Conservation (phyloP, 2,113 vertebrate species). For the Rhegmatorhina hoffmannsi region DNA sequence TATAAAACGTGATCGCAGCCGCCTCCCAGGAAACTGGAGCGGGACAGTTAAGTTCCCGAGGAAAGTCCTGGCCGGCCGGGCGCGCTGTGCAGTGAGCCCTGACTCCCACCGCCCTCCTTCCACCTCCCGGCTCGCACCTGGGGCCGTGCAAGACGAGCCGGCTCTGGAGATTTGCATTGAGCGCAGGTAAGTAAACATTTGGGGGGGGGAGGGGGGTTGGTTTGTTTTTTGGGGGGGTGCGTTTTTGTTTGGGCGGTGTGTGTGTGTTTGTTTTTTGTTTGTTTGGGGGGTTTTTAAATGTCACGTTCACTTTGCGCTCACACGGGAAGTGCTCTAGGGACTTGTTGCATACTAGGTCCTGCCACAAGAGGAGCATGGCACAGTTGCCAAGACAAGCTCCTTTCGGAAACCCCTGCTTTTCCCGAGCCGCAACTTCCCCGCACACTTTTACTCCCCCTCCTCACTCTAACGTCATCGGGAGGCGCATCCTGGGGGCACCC, state of each 20-base stretch:
- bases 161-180: conserved; percentile 56
- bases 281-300: not conserved
- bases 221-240: not conserved
- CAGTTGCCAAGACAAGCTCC: conserved; percentile 52
- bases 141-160: conserved; percentile 50
- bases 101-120: conserved; percentile 51
- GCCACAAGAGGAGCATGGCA: conserved; percentile 62
- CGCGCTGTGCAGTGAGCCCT: not conserved
- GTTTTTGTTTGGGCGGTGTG: not conserved
- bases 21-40: conserved; percentile 60
- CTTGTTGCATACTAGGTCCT: conserved; percentile 87
- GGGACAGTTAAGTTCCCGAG: conserved; percentile 73
- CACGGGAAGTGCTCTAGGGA: conserved; percentile 79
- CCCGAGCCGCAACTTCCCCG: conserved; percentile 40
- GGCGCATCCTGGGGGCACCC: not conserved
- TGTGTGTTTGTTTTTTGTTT: not conserved
- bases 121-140: conserved; percentile 60
- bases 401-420: conserved; percentile 32
- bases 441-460: conserved; percentile 20
- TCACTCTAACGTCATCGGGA: not conserved
- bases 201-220: not conserved
- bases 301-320: conserved; percentile 52
- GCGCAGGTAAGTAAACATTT: conserved; percentile 77
- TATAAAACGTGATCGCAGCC: conserved; percentile 63
- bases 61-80: conserved; percentile 65